These are phyloP conservation scores for Hydrozoanthus gracilis DNA, from an alignment of 92 coral and sea anemone species.

Conservation along the genomic window DNA sequence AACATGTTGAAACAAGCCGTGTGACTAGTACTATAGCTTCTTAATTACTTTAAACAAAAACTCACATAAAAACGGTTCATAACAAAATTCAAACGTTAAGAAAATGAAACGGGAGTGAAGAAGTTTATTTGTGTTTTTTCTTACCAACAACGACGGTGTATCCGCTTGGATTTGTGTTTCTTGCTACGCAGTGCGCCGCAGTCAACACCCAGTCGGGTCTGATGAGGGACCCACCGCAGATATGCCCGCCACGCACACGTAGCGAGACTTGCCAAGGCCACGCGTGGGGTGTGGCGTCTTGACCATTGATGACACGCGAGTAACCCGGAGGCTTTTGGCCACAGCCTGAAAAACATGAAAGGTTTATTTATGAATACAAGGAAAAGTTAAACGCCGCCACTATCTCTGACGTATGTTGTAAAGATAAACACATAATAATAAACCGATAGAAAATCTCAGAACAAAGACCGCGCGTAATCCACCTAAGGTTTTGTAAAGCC, in stretches of 20 bases:
- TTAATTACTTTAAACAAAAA: no score
- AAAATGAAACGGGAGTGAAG: background rate
- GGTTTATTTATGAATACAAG: no score
- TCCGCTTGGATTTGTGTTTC: conserved; percentile 18
- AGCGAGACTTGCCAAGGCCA: conserved; percentile 46
- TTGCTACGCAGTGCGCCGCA: conserved; percentile 35
- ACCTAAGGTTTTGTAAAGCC: no score
- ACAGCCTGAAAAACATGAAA: background rate
- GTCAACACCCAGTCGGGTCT: conserved; percentile 44
- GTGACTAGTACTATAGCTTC: background rate
- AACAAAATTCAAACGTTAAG: no score
- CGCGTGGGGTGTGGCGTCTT: conserved; percentile 24
- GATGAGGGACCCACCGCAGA: conserved; percentile 44
- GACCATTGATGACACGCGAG: conserved; percentile 41
- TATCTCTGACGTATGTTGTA: no score
- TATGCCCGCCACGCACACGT: conserved; percentile 30
- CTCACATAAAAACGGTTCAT: background rate
- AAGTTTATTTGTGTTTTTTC: background rate
- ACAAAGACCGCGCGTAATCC: no score
- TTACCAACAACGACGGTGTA: conserved; percentile 46
- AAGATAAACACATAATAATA: background rate
- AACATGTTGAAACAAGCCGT: no score
- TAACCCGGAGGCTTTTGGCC: conserved; percentile 25
- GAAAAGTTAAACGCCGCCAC: no score
- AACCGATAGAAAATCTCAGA: no score